Conservation (phyloP, 2,113 vertebrate genomes). For the Sisor rabdophorus region DNA sequence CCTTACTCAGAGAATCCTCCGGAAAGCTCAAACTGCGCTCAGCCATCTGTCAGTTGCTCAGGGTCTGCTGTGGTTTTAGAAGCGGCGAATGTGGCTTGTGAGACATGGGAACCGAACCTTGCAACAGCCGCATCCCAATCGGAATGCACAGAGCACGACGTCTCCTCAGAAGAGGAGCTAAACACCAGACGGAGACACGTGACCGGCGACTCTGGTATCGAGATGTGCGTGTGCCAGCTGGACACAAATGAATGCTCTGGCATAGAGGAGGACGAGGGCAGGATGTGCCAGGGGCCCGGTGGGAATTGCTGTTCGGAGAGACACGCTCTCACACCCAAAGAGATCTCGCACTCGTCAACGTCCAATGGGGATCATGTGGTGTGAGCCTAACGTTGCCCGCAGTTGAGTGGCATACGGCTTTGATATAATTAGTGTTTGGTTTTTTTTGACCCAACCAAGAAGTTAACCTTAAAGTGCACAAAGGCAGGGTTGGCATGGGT, state of each 20-base stretch:
- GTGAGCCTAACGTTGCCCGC: slow-evolving; percentile 50
- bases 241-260: slow-evolving; percentile 65
- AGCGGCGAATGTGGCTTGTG: slow-evolving; percentile 8
- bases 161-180: slow-evolving; percentile 54
- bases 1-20: slow-evolving; percentile 72
- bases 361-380: slow-evolving; percentile 65
- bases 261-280: slow-evolving; percentile 59
- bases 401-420: slow-evolving; percentile 18
- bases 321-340: slow-evolving; percentile 59
- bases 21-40: slow-evolving; percentile 46
- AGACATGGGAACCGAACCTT: slow-evolving; percentile 28
- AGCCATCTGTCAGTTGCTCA: slow-evolving; percentile 44
- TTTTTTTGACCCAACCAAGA: neutral
- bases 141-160: neutral
- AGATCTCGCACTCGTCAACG: slow-evolving; percentile 42
- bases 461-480: slow-evolving; percentile 7
- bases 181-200: slow-evolving; percentile 71
- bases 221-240: slow-evolving; percentile 74
- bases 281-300: slow-evolving; percentile 56
- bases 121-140: slow-evolving; percentile 29
- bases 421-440: slow-evolving; percentile 36
- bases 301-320: slow-evolving; percentile 63
- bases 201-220: slow-evolving; percentile 78
- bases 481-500: neutral
- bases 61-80: slow-evolving; percentile 45